These are phyloP conservation scores for Amphipoea oculea DNA, from an alignment of 2,888 invertebrate species.

Conservation along the genomic window DNA sequence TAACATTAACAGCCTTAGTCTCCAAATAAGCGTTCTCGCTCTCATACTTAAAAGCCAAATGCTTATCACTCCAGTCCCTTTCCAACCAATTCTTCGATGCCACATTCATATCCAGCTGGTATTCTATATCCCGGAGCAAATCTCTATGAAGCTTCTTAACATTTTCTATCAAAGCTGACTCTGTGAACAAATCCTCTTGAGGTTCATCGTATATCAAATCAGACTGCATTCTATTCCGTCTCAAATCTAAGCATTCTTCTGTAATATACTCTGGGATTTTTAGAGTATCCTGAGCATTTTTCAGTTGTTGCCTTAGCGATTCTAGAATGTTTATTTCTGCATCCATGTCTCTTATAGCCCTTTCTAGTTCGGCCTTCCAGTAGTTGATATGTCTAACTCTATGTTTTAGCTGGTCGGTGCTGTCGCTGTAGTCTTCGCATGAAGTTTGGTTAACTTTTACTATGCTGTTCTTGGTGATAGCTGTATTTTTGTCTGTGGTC, in stretches of 20 bases:
- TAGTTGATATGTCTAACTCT: slow-evolving; percentile 86
- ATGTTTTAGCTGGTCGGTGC: slow-evolving; percentile 84
- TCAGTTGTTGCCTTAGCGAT: slow-evolving; percentile 84
- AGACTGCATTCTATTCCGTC: slow-evolving; percentile 92
- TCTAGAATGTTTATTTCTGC: slow-evolving; percentile 83
- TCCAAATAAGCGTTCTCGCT: slow-evolving; percentile 92
- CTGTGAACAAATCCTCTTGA: slow-evolving; percentile 94
- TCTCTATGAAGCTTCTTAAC: slow-evolving; percentile 92
- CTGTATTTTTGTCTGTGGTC: slow-evolving; percentile 83
- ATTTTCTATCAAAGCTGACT: slow-evolving; percentile 93
- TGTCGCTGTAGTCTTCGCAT: slow-evolving; percentile 83
- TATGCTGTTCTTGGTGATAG: slow-evolving; percentile 86
- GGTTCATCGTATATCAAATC: slow-evolving; percentile 94
- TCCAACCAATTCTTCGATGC: slow-evolving; percentile 95
- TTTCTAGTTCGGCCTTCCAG: slow-evolving; percentile 86
- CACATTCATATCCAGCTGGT: slow-evolving; percentile 93
- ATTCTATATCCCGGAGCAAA: slow-evolving; percentile 92
- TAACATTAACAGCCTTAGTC: slow-evolving; percentile 92
- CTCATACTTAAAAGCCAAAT: slow-evolving; percentile 94
- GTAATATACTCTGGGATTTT: slow-evolving; percentile 86
- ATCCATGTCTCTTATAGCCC: slow-evolving; percentile 85
- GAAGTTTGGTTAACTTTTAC: slow-evolving; percentile 86
- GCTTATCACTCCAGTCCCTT: slow-evolving; percentile 97
- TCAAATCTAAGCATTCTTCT: slow-evolving; percentile 93
- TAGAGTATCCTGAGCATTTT: slow-evolving; percentile 83